A percentile compares a stretch with the other conserved stretches of the same genome.
Conservation (phyloP, 2,888 invertebrate genomes). For the Nematopogon swammerdamellus region DNA sequence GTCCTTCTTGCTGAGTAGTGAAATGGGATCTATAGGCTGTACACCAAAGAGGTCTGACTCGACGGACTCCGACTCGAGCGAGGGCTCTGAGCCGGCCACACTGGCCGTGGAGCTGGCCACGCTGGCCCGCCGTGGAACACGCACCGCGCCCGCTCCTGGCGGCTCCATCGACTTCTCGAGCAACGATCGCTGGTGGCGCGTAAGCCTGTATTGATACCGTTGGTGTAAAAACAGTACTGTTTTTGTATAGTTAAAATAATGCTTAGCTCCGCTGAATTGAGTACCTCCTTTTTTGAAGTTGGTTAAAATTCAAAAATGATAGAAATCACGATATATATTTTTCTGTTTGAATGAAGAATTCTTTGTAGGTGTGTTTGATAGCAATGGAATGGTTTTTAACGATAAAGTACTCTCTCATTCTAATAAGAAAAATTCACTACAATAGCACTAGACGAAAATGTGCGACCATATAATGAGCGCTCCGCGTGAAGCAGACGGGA, state of each 20-base stretch:
- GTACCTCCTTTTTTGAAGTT: no score
- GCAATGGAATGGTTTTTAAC: background rate
- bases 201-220: constrained; percentile 27
- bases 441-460: no score
- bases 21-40: constrained; percentile 41
- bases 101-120: background rate
- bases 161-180: constrained; percentile 26
- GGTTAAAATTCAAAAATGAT: no score
- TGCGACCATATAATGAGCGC: background rate
- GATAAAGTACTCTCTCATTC: background rate
- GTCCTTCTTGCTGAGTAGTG: constrained; percentile 37
- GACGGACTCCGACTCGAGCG: constrained; percentile 14
- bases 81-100: constrained; percentile 6
- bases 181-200: constrained; percentile 41
- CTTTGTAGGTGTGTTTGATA: no score
- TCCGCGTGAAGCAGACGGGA: no score
- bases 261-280: no score
- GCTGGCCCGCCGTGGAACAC: constrained; percentile 5
- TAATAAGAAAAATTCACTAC: no score
- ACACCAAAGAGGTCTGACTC: constrained; percentile 22
- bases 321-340: no score
- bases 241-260: no score
- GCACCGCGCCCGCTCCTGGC: constrained; percentile 5
- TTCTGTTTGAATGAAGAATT: no score
- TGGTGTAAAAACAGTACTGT: no score